Base-by-base conservation (phyloP, 2,797 vertebrate species). In the Sebastes vulpes region DNA sequence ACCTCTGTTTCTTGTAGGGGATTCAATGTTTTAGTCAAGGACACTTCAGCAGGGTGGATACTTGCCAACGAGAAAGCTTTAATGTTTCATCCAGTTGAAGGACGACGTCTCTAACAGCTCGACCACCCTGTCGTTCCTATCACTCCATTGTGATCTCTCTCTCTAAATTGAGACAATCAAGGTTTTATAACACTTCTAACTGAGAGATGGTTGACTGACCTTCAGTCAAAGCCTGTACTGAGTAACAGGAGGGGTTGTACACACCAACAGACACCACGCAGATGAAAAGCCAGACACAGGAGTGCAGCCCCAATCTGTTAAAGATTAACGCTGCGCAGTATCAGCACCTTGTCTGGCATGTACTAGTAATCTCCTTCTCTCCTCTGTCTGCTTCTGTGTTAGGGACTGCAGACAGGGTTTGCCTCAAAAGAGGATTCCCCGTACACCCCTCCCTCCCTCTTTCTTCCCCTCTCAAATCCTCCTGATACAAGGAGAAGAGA, bases 261-360 rank as follows among this genome's bases (percentile, higher is more conserved):
- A 69, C 56, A 3, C 71, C 12, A 48, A 68, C 66, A 77, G 65
- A 75, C 79, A 58, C 9, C 71, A 48, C 32, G 25, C 63, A 54
- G 78, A 85, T 61, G 67, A 83, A 78, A 78, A 87, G 65, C 35
- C 76, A 81, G 70, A 85, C 76, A 32, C 28, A 60, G 65, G 75
- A 69, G 69, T 4, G 35, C 29, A 54, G 79, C 64, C 57, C 72
- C 81, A 90, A 85, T 91, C 90, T 93, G 91, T 86, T 87, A 53
- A 85, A 92, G 91, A 93, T 91, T 90, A 94, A 88, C 90, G 42
- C 84, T 69, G 53, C 2, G 61, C 82, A 59, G 79, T 84, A 89
- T 89, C 83, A 79, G 91, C 83, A 87, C 84, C 89, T 86, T 72
- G 91, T 89, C 90, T 90, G 84, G 68, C 79, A 20, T 82, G 73